Conservation (phyloP, 2,888 invertebrate genomes). For the Netelia virgata region DNA sequence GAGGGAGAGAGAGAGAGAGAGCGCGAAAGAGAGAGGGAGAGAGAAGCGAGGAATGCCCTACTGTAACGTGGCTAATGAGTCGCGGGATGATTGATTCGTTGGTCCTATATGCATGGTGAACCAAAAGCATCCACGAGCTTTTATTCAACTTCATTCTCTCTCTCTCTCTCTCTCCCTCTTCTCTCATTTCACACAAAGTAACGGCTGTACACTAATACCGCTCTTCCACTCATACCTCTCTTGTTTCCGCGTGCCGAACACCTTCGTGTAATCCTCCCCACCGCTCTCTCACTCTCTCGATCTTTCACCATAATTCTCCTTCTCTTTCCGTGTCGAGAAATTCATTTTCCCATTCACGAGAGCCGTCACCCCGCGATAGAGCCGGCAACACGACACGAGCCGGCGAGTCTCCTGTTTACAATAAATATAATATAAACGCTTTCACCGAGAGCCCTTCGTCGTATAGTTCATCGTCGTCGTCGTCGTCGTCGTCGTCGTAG, state of each 20-base stretch:
- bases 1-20: constrained; percentile 67
- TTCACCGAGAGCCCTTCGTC: constrained; percentile 47
- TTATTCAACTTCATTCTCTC: constrained; percentile 72
- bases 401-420: constrained; percentile 29
- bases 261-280: constrained; percentile 69
- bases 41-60: constrained; percentile 67
- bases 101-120: constrained; percentile 74
- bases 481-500: constrained; percentile 3
- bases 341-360: constrained; percentile 61
- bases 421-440: constrained; percentile 62
- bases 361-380: constrained; percentile 52
- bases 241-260: constrained; percentile 61
- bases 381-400: constrained; percentile 24
- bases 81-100: constrained; percentile 83
- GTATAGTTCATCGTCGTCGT: constrained; percentile 2
- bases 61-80: constrained; percentile 82
- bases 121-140: constrained; percentile 73
- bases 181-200: neutral
- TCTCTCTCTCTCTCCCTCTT: constrained; percentile 18
- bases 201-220: neutral
- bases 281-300: constrained; percentile 41
- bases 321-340: constrained; percentile 27
- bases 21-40: too few species aligned
- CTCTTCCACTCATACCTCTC: constrained; percentile 5
- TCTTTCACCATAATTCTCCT: neutral